Evolutionary conservation across 1,140 invertebrate species (phyloP).

Genomic region (Penaeus vannamei): DNA sequence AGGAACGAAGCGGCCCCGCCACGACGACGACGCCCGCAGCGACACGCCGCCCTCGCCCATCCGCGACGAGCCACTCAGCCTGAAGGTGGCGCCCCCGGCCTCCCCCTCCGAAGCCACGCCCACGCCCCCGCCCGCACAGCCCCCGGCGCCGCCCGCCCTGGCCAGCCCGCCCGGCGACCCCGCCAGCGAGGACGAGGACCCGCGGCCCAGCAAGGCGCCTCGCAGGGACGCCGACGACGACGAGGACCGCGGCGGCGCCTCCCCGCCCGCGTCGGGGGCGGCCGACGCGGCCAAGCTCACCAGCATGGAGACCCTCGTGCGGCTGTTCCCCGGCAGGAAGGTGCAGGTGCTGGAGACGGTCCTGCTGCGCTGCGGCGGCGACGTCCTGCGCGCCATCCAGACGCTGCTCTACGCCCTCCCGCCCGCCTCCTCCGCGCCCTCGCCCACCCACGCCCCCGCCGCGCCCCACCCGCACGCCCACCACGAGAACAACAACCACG

Average conservation of each 20-base stretch:
- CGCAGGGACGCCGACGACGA: conserved; percentile 44
- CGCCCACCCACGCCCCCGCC: not conserved
- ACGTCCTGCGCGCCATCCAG: conserved; percentile 92
- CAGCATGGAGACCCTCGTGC: conserved; percentile 80
- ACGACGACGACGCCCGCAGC: conserved; percentile 41
- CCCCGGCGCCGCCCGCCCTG: conserved; percentile 39
- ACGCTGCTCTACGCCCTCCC: conserved; percentile 82
- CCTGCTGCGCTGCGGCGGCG: conserved; percentile 82
- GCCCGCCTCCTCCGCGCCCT: conserved; percentile 67
- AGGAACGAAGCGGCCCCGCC: conserved; percentile 51
- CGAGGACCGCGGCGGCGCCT: conserved; percentile 22
- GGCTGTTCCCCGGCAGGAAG: conserved; percentile 88
- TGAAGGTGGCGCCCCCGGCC: conserved; percentile 49
- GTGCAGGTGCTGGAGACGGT: conserved; percentile 87
- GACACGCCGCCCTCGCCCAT: conserved; percentile 42
- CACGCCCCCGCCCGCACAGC: conserved; percentile 25
- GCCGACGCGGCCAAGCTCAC: conserved; percentile 72
- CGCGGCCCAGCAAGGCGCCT: conserved; percentile 48
- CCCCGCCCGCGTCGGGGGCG: conserved; percentile 12
- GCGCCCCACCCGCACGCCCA: conserved; percentile 44
- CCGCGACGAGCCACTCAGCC: conserved; percentile 53
- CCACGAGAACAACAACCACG: conserved; percentile 39
- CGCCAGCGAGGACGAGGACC: conserved; percentile 61
- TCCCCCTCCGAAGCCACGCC: conserved; percentile 37
- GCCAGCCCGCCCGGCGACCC: conserved; percentile 13